Conservation (phyloP, 1,140 invertebrate species). For the Euglossa dilemma region DNA sequence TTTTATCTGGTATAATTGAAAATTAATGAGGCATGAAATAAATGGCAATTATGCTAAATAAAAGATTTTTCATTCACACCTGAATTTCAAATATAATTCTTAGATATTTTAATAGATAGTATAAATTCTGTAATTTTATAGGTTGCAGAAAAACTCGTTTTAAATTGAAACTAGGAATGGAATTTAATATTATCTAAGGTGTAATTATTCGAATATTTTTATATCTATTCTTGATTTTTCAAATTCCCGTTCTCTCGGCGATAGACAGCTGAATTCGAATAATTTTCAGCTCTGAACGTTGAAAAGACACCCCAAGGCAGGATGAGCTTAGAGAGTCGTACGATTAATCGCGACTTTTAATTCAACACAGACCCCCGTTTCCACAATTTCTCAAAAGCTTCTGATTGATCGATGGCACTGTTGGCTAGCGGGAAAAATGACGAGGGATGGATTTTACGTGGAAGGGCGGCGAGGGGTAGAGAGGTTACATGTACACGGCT, state of each 20-base stretch:
- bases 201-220: too few relatives aligned
- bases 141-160: too few relatives aligned
- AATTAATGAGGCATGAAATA: too few relatives aligned
- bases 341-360: slow-evolving; percentile 29
- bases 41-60: too few relatives aligned
- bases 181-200: too few relatives aligned
- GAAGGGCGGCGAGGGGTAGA: background rate
- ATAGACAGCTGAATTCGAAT: background rate
- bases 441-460: slow-evolving; percentile 50
- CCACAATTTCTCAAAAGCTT: slow-evolving; percentile 47
- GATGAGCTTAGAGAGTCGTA: slow-evolving; percentile 4
- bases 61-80: too few relatives aligned
- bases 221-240: too few relatives aligned
- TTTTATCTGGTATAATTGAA: too few relatives aligned
- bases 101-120: too few relatives aligned
- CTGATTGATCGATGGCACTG: slow-evolving; percentile 62
- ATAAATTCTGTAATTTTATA: too few relatives aligned
- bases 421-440: slow-evolving; percentile 65
- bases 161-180: too few relatives aligned
- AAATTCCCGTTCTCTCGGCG: background rate
- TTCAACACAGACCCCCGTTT: slow-evolving; percentile 21
- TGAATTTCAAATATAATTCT: too few relatives aligned
- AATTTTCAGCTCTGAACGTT: background rate
- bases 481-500: slow-evolving; percentile 67
- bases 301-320: background rate